Base-by-base conservation (phyloP, 2,113 vertebrate species). In the Calypte anna region DNA sequence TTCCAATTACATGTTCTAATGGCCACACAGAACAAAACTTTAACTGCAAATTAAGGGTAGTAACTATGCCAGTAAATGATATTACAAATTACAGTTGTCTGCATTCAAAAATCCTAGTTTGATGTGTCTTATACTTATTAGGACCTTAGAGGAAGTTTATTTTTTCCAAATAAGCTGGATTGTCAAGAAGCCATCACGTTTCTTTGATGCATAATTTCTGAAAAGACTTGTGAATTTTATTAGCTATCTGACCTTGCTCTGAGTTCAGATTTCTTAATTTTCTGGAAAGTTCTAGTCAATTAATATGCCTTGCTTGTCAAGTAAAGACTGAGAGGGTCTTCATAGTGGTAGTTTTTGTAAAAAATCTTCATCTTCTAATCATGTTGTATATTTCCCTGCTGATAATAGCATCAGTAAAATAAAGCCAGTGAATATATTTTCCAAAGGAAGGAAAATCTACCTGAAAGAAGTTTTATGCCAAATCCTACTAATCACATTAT, bases 1-100 rank as follows among this genome's bases (percentile, higher is more conserved):
- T 18, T 94, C 76, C 95, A 86, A 95, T 96, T 93, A 84, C 59
- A 83, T 79, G 59, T 95, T 96, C 64, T 92, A 86, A 23, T 88
- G 66, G 74, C 48, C 75, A 76, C 17, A 27, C 36, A 90, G 44
- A 88, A 23, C 87, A 96, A 96, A 94, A 61, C 54, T 94, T 94
- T 96, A 94, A 81, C 67, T 82, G 44, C 51, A 86, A 36, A 48
- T 48, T 48, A 48, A 48, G 20, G 18, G 46, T 40, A 70, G 48
- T 74, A 92, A 67, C 55, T 74, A 53, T 59, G 63, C 10, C 30
- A 83, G 51, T 82, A 97, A 95, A 95, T 78, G 31, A 51, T 81
- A 74, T 90, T 81, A 93, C 43, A 78, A 78, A 89, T 91, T 94
- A 88, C 48, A 73, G 28, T 64, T 94, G 81, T 63, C 70, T 95